Evolutionary conservation across 2,797 vertebrate genomes (phyloP).

Genomic region (Aldrovandia affinis): DNA sequence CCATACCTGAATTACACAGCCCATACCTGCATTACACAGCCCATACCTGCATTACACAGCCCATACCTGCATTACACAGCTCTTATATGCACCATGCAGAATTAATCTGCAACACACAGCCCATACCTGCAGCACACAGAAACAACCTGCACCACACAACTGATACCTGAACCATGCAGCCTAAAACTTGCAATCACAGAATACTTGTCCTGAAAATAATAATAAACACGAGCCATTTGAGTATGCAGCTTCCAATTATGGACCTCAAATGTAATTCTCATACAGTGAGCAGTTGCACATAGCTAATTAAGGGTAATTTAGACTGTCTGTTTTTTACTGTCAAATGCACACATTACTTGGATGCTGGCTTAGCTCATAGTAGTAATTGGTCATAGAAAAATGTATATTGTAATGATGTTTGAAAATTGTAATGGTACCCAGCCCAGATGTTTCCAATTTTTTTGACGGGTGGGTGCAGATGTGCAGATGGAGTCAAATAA

Average conservation of each 20-base stretch:
- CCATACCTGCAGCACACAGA: not conserved
- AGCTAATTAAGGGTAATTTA: not conserved
- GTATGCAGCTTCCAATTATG: not conserved
- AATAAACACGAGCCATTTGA: not conserved
- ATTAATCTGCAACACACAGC: not conserved
- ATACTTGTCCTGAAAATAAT: not conserved
- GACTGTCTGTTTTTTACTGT: not conserved
- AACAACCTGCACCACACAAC: not conserved
- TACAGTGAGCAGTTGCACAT: not conserved
- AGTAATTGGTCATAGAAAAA: not conserved
- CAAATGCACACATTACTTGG: not conserved
- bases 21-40: not conserved
- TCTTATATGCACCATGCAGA: not conserved
- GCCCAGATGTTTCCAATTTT: not conserved
- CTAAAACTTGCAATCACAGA: not conserved
- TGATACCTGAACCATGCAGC: not conserved
- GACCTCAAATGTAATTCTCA: not conserved
- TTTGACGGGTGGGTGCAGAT: not conserved
- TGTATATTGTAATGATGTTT: not conserved
- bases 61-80: not conserved
- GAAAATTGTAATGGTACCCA: not conserved
- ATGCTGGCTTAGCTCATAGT: not conserved
- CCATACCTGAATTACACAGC: not conserved
- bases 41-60: not conserved
- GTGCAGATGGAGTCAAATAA: slow-evolving; percentile 2